phyloP scores from a whole-genome alignment of 2,888 invertebrate genomes.

The Patella pellucida region DNA sequence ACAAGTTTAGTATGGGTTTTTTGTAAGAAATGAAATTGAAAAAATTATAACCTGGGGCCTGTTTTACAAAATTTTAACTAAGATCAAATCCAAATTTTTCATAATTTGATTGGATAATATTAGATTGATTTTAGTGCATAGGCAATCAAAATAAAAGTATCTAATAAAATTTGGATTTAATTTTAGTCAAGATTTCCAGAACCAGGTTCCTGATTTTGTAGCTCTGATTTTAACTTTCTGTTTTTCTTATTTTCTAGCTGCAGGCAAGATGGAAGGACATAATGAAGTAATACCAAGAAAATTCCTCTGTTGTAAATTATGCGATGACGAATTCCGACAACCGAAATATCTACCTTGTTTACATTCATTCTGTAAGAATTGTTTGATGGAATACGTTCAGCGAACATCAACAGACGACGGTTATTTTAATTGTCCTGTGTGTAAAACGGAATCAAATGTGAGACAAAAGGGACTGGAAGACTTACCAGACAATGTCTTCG shows the following conservation, averaged over 20 bases:
- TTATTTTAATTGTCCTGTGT: constrained; percentile 53
- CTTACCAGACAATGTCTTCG: constrained; percentile 54
- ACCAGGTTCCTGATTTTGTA: too few relatives aligned
- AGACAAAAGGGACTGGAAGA: constrained; percentile 29
- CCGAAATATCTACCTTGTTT: constrained; percentile 57
- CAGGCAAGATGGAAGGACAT: constrained; percentile 40
- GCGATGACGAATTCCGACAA: constrained; percentile 57
- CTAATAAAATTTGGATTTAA: too few relatives aligned
- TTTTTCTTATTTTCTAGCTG: neutral
- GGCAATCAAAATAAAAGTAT: too few relatives aligned
- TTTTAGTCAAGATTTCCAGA: too few relatives aligned
- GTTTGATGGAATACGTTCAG: constrained; percentile 30
- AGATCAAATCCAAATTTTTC: too few relatives aligned
- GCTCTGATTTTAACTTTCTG: too few relatives aligned
- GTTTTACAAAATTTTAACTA: too few relatives aligned
- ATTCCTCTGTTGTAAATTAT: constrained; percentile 58
- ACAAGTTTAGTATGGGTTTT: too few relatives aligned
- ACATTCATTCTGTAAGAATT: constrained; percentile 43
- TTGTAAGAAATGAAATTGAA: too few relatives aligned
- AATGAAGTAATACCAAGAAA: constrained; percentile 58
- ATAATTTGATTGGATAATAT: too few relatives aligned
- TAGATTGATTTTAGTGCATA: too few relatives aligned
- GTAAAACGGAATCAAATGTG: constrained; percentile 47
- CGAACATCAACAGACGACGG: constrained; percentile 24
- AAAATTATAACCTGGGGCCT: too few relatives aligned